Percentiles rank a stretch among this genome's conserved stretches.
Conservation (phyloP, 1,140 invertebrate species). For the Hyles vespertilio region DNA sequence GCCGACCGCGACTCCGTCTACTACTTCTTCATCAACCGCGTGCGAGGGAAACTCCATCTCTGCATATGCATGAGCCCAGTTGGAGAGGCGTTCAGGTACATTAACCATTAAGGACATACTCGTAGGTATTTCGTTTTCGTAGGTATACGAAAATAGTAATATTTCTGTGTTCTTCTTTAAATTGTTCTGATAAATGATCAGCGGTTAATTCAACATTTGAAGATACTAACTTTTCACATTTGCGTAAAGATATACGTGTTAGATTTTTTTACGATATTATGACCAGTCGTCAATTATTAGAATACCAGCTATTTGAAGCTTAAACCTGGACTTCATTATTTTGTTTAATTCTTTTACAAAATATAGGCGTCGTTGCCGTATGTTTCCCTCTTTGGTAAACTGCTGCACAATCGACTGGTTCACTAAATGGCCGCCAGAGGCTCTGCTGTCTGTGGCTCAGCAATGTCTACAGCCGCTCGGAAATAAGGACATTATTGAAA, state of each 20-base stretch:
- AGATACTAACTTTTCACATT: too few species aligned
- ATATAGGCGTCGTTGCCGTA: constrained; percentile 82
- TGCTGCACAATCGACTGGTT: constrained; percentile 97
- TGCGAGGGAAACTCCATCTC: constrained; percentile 87
- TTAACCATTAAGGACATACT: background rate
- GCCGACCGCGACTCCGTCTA: constrained; percentile 84
- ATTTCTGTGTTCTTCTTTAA: too few species aligned
- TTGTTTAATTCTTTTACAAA: too few species aligned
- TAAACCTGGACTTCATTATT: too few species aligned
- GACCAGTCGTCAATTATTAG: too few species aligned
- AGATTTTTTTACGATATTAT: too few species aligned
- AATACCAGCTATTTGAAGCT: too few species aligned
- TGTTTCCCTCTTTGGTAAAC: constrained; percentile 95
- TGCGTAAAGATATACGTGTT: too few species aligned
- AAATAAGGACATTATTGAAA: constrained; percentile 60
- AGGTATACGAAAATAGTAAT: too few species aligned
- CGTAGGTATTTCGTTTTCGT: background rate
- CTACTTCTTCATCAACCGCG: constrained; percentile 87
- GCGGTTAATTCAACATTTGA: too few species aligned
- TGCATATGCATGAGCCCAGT: constrained; percentile 94
- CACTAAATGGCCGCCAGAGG: constrained; percentile 92
- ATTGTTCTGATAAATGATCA: too few species aligned
- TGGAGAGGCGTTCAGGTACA: constrained; percentile 87
- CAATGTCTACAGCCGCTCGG: constrained; percentile 47
- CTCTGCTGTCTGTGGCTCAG: constrained; percentile 86